These are phyloP conservation scores for Yponomeuta evonymella DNA, from an alignment of 2,888 invertebrate genomes.

Conservation along the genomic window DNA sequence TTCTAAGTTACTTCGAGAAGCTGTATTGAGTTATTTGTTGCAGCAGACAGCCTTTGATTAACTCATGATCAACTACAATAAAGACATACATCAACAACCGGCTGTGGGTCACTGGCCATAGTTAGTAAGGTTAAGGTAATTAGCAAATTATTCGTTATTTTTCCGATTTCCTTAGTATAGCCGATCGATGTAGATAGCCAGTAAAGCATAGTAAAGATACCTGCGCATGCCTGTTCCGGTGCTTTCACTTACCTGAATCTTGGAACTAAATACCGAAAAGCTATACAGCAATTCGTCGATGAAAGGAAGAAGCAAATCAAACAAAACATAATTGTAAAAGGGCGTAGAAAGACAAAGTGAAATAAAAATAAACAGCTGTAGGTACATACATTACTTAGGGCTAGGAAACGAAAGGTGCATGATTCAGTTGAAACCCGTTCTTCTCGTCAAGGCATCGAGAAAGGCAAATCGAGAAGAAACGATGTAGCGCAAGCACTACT, in stretches of 20 bases:
- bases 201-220: neutral
- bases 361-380: slow-evolving; percentile 36
- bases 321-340: neutral
- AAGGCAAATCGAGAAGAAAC: slow-evolving; percentile 86
- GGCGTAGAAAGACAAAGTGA: slow-evolving; percentile 8
- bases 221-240: neutral
- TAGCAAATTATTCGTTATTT: too few species aligned
- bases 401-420: slow-evolving; percentile 61
- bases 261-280: neutral
- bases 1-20: too few species aligned
- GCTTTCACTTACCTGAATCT: neutral
- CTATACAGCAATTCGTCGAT: neutral
- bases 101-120: too few species aligned
- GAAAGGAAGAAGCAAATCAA: neutral
- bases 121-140: too few species aligned
- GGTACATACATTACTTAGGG: slow-evolving; percentile 61
- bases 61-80: too few species aligned
- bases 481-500: slow-evolving; percentile 85
- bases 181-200: neutral
- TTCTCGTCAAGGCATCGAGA: slow-evolving; percentile 64
- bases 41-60: too few species aligned
- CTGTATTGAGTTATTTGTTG: too few species aligned
- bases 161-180: neutral
- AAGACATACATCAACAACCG: too few species aligned
- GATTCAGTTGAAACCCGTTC: slow-evolving; percentile 51